phyloP scores from a whole-genome alignment of 2,888 invertebrate species.

The Drosophila buzzatii region DNA sequence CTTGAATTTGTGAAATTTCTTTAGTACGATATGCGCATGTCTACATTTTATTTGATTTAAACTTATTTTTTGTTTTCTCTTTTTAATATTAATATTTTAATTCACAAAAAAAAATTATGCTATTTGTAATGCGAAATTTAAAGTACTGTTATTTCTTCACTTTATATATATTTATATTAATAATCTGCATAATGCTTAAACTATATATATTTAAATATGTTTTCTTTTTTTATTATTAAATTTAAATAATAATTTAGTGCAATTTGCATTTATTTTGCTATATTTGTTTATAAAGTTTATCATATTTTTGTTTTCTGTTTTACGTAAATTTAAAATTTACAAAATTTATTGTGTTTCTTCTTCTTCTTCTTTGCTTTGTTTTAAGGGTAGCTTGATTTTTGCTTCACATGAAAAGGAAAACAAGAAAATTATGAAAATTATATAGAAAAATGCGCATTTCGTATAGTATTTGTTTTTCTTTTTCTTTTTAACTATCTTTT shows the following conservation, averaged over 20 bases:
- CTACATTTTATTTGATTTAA: slow-evolving; percentile 43
- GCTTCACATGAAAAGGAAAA: slow-evolving; percentile 31
- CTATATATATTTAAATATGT: slow-evolving; percentile 23
- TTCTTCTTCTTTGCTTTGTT: slow-evolving; percentile 22
- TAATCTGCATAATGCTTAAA: slow-evolving; percentile 61
- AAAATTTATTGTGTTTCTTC: slow-evolving; percentile 67
- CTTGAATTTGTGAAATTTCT: slow-evolving; percentile 59
- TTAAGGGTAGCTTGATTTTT: slow-evolving; percentile 16
- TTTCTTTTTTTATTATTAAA: slow-evolving; percentile 45
- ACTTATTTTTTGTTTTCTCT: slow-evolving; percentile 29
- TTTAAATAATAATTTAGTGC: slow-evolving; percentile 78
- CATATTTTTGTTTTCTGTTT: slow-evolving; percentile 31
- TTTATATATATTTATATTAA: slow-evolving; percentile 43
- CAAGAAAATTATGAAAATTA: slow-evolving; percentile 21
- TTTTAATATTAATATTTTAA: slow-evolving; percentile 58
- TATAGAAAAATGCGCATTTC: slow-evolving; percentile 6
- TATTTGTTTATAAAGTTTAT: slow-evolving; percentile 57
- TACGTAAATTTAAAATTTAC: slow-evolving; percentile 78
- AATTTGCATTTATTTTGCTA: slow-evolving; percentile 74
- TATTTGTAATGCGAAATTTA: slow-evolving; percentile 71
- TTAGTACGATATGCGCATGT: slow-evolving; percentile 74
- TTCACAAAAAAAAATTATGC: slow-evolving; percentile 73
- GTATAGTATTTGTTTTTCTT: slow-evolving; percentile 11
- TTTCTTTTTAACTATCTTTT: slow-evolving; percentile 71
- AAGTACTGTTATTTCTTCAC: slow-evolving; percentile 57